Evolutionary conservation across 2,797 vertebrate genomes (phyloP).

Genomic region (Muraenolepis orangiensis): DNA sequence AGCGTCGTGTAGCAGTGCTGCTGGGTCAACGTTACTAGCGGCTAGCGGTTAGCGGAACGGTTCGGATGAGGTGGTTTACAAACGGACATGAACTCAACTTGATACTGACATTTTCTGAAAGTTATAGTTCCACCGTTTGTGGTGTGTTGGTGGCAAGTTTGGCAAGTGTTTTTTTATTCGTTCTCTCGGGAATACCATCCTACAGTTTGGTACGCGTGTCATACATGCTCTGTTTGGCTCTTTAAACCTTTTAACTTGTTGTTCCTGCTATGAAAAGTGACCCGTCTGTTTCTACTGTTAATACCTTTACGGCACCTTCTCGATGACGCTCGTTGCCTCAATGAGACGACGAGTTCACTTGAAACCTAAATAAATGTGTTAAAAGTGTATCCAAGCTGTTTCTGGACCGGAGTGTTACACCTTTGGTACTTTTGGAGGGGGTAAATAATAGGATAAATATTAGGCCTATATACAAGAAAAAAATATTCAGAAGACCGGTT

Average conservation of each 20-base stretch:
- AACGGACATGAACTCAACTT: not conserved
- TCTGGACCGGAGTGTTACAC: not conserved
- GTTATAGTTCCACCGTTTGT: not conserved
- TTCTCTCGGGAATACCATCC: not conserved
- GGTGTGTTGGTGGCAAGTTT: not conserved
- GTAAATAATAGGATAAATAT: not conserved
- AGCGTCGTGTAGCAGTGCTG: slow-evolving; percentile 3
- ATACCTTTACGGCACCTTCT: not conserved
- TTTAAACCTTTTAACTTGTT: not conserved
- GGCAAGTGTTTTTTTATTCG: not conserved
- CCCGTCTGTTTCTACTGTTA: not conserved
- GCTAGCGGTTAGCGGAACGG: not conserved
- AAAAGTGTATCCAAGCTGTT: not conserved
- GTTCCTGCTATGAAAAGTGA: not conserved
- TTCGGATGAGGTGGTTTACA: too few species aligned
- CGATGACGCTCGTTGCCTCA: not conserved
- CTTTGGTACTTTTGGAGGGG: not conserved
- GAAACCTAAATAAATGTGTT: not conserved
- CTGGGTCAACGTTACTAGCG: not conserved
- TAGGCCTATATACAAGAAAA: not conserved
- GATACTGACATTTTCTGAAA: not conserved
- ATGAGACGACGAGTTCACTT: not conserved
- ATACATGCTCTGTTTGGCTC: not conserved
- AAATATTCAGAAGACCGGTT: not conserved
- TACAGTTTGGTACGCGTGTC: not conserved